These are phyloP conservation scores for Xiphorhynchus elegans DNA, from an alignment of 2,113 vertebrate species.

Conservation along the genomic window DNA sequence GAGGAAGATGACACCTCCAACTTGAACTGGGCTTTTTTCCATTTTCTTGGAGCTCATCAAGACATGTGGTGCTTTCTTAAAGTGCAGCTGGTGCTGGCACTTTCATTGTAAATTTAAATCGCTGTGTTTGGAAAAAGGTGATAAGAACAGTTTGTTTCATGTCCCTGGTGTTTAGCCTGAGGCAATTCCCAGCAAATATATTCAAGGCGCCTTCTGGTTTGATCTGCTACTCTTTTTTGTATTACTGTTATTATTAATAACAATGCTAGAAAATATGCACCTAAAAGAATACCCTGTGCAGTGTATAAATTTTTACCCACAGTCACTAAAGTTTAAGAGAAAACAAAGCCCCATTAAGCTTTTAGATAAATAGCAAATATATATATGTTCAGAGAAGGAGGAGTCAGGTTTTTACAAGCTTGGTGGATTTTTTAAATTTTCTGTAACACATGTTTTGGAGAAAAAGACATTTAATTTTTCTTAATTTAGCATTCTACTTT, in stretches of 20 bases:
- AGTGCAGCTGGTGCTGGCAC: constrained; percentile 80
- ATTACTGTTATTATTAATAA: constrained; percentile 62
- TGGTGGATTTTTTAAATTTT: neutral
- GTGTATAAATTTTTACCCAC: neutral
- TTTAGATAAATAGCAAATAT: neutral
- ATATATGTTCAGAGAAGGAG: neutral
- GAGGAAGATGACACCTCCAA: constrained; percentile 77
- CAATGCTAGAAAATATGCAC: constrained; percentile 38
- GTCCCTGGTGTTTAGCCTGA: constrained; percentile 76
- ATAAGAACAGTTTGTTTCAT: constrained; percentile 81
- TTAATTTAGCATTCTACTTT: neutral
- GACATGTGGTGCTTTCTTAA: constrained; percentile 80
- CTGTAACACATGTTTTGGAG: neutral
- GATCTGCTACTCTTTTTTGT: constrained; percentile 59
- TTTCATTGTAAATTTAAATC: constrained; percentile 80
- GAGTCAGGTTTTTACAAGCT: neutral
- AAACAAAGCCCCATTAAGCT: neutral
- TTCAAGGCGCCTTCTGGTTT: constrained; percentile 75
- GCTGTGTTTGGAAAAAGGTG: constrained; percentile 77
- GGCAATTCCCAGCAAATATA: constrained; percentile 72
- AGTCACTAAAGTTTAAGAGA: neutral
- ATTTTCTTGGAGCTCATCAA: constrained; percentile 75
- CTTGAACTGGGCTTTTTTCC: constrained; percentile 77
- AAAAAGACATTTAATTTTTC: neutral
- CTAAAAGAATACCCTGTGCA: constrained; percentile 3